A percentile compares a stretch with the other conserved stretches of the same genome.
phyloP scores from a whole-genome alignment of 2,113 vertebrate species.

The Epinephelus cyanopodus region DNA sequence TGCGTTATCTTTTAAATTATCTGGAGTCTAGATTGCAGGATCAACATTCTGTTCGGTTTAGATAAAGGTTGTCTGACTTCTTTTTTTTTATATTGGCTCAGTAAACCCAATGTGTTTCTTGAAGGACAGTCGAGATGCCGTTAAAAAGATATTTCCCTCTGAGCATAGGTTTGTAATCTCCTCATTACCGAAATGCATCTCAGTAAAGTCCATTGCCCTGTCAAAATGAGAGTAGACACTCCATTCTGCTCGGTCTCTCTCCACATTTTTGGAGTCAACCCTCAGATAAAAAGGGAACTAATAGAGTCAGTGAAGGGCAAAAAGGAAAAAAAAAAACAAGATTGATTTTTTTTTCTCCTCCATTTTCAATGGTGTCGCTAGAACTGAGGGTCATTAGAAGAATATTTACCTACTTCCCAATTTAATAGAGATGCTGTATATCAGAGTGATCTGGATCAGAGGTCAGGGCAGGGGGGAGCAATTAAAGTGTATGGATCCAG shows the following conservation, averaged over 20 bases:
- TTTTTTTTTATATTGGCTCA: conserved; percentile 38
- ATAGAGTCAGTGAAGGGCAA: conserved; percentile 78
- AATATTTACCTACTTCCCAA: conserved; percentile 87
- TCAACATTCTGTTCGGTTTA: conserved; percentile 67
- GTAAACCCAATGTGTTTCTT: conserved; percentile 51
- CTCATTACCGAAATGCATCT: conserved; percentile 55
- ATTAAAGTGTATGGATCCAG: conserved; percentile 84
- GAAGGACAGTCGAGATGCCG: conserved; percentile 64
- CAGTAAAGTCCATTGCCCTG: conserved; percentile 37
- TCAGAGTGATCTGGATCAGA: conserved; percentile 84
- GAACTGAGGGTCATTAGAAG: conserved; percentile 84
- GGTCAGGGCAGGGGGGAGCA: conserved; percentile 86
- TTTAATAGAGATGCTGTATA: conserved; percentile 86
- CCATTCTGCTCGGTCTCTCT: conserved; percentile 30
- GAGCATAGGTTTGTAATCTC: conserved; percentile 53
- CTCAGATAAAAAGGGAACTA: conserved; percentile 78
- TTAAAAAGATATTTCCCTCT: conserved; percentile 56
- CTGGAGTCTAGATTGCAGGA: conserved; percentile 65
- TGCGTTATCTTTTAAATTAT: conserved; percentile 70
- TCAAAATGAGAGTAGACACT: conserved; percentile 46
- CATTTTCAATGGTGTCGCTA: conserved; percentile 76
- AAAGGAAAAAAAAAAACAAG: conserved; percentile 64
- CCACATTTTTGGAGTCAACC: conserved; percentile 65
- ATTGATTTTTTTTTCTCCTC: conserved; percentile 54
- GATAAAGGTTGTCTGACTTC: conserved; percentile 61